phyloP scores from a whole-genome alignment of 1,140 invertebrate species.

The Halyomorpha halys region DNA sequence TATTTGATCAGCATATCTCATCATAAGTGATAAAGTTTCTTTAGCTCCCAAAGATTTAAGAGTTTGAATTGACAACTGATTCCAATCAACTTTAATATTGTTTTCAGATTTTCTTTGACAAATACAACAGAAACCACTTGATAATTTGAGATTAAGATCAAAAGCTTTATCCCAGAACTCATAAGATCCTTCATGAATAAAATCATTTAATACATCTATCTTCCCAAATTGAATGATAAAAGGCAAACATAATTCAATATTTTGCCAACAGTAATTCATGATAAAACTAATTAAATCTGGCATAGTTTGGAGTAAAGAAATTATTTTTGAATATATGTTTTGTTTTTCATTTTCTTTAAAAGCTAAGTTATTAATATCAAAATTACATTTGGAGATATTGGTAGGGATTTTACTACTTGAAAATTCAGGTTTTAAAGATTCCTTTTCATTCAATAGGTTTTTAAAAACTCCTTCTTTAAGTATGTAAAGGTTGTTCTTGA shows the following conservation, averaged over 20 bases:
- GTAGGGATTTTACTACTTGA: background rate
- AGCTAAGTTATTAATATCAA: background rate
- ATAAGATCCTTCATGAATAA: background rate
- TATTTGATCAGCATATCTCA: slow-evolving; percentile 34
- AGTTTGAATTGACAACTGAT: slow-evolving; percentile 32
- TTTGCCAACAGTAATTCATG: background rate
- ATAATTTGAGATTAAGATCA: slow-evolving; percentile 29
- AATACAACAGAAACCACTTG: slow-evolving; percentile 34
- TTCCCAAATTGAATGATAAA: slow-evolving; percentile 24
- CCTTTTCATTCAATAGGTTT: background rate
- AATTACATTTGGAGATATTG: background rate
- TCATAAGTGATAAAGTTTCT: slow-evolving; percentile 33
- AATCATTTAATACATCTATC: slow-evolving; percentile 11
- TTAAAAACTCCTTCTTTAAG: background rate
- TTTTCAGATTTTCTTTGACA: slow-evolving; percentile 6
- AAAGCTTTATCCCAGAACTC: slow-evolving; percentile 19
- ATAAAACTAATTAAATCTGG: background rate
- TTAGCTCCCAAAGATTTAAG: slow-evolving; percentile 35
- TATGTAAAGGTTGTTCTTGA: background rate
- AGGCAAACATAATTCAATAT: background rate
- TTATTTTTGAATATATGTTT: background rate
- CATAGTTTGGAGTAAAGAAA: background rate
- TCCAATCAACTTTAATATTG: slow-evolving; percentile 32
- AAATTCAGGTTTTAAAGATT: background rate
- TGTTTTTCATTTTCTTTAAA: background rate